Percentiles rank a stretch among this genome's conserved stretches.
phyloP scores from a whole-genome alignment of 2,888 invertebrate genomes.

The Aproaerema taeniolella region DNA sequence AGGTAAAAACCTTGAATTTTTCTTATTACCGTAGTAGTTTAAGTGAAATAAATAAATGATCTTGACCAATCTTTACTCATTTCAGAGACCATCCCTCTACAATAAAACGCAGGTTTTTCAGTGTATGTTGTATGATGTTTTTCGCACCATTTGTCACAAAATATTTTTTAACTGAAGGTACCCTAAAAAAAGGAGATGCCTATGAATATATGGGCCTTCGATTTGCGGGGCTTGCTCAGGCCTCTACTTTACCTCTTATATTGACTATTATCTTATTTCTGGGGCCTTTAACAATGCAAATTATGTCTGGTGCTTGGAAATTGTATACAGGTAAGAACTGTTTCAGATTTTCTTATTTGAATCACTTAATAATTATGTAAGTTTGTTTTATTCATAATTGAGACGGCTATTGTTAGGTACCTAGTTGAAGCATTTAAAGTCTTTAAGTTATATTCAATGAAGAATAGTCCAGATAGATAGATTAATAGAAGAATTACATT shows the following conservation, averaged over 20 bases:
- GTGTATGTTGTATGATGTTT: constrained; percentile 88
- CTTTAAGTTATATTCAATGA: too few relatives aligned
- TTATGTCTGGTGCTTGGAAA: constrained; percentile 81
- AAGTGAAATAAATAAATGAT: not conserved
- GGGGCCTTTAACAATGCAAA: constrained; percentile 88
- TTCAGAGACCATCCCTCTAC: constrained; percentile 92
- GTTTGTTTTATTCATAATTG: too few relatives aligned
- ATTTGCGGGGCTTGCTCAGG: constrained; percentile 83
- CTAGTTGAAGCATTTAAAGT: too few relatives aligned
- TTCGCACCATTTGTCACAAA: constrained; percentile 88
- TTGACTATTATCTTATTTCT: constrained; percentile 89
- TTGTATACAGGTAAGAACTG: constrained; percentile 78
- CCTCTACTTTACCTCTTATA: constrained; percentile 84
- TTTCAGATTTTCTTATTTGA: constrained; percentile 81
- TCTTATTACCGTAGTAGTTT: not conserved
- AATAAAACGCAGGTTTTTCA: constrained; percentile 91
- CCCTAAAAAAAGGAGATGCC: constrained; percentile 79
- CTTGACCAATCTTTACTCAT: too few relatives aligned
- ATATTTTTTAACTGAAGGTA: constrained; percentile 80
- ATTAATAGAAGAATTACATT: too few relatives aligned
- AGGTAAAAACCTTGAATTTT: constrained; percentile 69
- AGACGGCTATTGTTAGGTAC: too few relatives aligned
- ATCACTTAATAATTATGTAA: too few relatives aligned
- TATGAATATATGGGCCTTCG: constrained; percentile 86
- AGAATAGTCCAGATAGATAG: too few relatives aligned